These are phyloP conservation scores for Ommatoiulus sabulosus DNA, from an alignment of 2,888 invertebrate genomes.

Conservation along the genomic window DNA sequence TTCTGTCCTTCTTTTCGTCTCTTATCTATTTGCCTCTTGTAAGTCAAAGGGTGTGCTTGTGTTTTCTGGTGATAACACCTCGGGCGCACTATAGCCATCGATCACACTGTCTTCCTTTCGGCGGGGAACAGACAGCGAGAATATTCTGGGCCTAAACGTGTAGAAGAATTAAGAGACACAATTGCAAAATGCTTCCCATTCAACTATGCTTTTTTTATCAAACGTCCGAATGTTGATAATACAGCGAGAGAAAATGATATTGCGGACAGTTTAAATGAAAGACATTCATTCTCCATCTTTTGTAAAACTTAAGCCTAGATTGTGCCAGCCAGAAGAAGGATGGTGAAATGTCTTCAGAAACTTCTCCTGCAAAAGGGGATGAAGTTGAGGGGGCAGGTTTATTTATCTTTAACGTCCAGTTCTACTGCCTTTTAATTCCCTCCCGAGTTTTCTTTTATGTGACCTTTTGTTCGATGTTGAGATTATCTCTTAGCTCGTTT, in stretches of 20 bases:
- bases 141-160: background rate
- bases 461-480: background rate
- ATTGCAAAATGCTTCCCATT: slow-evolving; percentile 1
- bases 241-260: background rate
- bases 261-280: slow-evolving; percentile 8
- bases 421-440: slow-evolving; percentile 1
- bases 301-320: background rate
- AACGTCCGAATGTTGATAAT: background rate
- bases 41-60: slow-evolving; percentile 55
- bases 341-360: too few species aligned
- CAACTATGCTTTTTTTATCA: background rate
- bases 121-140: background rate
- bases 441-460: background rate
- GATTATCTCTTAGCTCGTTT: background rate
- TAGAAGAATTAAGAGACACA: background rate
- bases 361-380: too few species aligned
- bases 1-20: slow-evolving; percentile 45
- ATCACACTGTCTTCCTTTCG: slow-evolving; percentile 37
- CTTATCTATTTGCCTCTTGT: slow-evolving; percentile 52
- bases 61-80: slow-evolving; percentile 55
- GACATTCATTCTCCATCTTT: background rate
- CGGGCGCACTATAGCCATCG: slow-evolving; percentile 20
- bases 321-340: background rate
- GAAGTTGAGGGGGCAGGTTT: background rate
- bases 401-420: slow-evolving; percentile 7